Base-by-base conservation (phyloP, 1,140 invertebrate genomes). In the Macrotrachela quadricornifera region DNA sequence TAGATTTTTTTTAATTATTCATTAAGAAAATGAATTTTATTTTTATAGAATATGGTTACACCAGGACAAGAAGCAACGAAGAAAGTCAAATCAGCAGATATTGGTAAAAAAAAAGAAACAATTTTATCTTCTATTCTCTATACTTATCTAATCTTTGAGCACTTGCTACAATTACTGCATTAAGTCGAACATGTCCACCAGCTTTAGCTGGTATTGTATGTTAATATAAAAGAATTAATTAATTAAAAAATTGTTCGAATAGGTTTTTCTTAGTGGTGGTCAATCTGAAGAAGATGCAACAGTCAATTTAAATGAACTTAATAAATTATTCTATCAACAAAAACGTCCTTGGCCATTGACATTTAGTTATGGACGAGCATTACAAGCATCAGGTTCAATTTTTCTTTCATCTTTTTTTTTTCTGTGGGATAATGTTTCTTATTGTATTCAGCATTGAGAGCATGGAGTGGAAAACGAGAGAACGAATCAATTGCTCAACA, bases 271-370 rank as follows among this genome's bases (percentile, higher is more conserved):
- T 9, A 54, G 40, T 36, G 42, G 91, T 61, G 91, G 91, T 46
- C 87, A 92, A 66, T 86, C 85, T 38, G 91, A 96, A 67, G 85
- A 92, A 66, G 88, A 94, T 64, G 88, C 91, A 6, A 83, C 88
- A 0, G 72, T 90, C 13, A 86, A 95, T 68, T 74, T 96, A 64
- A 82, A 90, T 64, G 87, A 87, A 41, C 92, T 96, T 67, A 96
- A 96, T 70, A 77, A 79, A 59, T 78, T n/a, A n/a, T 74, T 56
- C 67, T 74, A 50, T 79, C 75, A 11, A 30, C 8, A n/a, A 30
- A 81, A 81, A 65, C 85, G 82, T 69, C 91, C 91, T 38, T 97
- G 91, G 91, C 77, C 80, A 16, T 73, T 96, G 6, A 88, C 87
- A 57, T 97, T 30, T 30, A 30, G 21, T 30, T 30, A 30, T 30